A percentile compares a stretch with the other conserved stretches of the same genome.
Conservation (phyloP, 1,140 invertebrate genomes). For the Drosophila eugracilis region DNA sequence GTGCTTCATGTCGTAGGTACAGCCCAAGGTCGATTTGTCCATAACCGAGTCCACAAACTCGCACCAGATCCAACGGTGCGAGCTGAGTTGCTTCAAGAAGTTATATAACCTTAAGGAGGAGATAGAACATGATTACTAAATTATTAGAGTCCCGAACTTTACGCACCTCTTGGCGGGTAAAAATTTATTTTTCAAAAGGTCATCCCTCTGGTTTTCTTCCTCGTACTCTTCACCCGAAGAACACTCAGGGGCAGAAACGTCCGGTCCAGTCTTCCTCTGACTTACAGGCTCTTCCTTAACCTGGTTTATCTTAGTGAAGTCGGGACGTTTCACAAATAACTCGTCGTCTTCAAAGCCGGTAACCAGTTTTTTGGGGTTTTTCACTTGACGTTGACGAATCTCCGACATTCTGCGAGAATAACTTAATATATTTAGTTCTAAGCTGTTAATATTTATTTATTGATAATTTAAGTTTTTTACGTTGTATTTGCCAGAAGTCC, state of each 20-base stretch:
- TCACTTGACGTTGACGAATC: constrained; percentile 16
- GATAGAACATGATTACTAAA: not conserved
- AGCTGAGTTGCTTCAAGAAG: constrained; percentile 27
- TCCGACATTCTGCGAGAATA: constrained; percentile 27
- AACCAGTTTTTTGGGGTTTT: constrained; percentile 6
- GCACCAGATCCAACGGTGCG: constrained; percentile 57
- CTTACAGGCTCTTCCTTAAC: not conserved
- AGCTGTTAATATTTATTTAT: no score
- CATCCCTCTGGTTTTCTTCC: not conserved
- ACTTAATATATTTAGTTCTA: no score
- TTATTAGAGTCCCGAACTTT: not conserved
- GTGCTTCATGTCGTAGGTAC: constrained; percentile 32
- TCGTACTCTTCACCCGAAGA: not conserved
- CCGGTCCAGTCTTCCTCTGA: not conserved
- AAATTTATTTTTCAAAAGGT: not conserved
- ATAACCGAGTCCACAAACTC: constrained; percentile 57
- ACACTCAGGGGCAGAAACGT: not conserved
- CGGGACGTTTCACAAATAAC: constrained; percentile 55
- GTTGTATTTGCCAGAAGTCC: constrained; percentile 21
- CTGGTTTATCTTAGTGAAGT: constrained; percentile 8
- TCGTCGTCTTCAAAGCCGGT: constrained; percentile 27
- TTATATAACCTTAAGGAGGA: constrained; percentile 13
- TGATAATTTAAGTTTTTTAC: not conserved
- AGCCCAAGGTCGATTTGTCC: constrained; percentile 32
- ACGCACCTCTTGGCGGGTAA: not conserved